Percentiles rank a stretch among this genome's conserved stretches.
Evolutionary conservation across 2,113 vertebrate species (phyloP).

Genomic region (Dicerorhinus sumatrensis): DNA sequence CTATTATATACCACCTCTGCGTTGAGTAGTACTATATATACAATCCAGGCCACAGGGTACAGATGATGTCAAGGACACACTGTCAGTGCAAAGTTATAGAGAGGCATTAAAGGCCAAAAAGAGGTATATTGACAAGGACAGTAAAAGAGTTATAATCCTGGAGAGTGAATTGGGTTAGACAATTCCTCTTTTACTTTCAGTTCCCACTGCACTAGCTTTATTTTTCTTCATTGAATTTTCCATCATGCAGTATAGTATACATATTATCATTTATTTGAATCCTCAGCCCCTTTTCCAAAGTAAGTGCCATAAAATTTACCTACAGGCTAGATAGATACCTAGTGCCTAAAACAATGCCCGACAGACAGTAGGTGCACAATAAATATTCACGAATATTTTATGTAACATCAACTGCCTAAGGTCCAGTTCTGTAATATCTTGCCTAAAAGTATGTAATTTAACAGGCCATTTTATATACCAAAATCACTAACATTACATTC

Average conservation of each 20-base stretch:
- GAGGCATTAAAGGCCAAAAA: conserved; percentile 9
- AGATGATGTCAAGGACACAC: conserved; percentile 68
- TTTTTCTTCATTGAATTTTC: not conserved
- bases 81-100: conserved; percentile 56
- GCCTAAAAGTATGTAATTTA: not conserved
- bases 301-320: not conserved
- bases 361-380: not conserved
- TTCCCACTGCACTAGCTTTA: not conserved
- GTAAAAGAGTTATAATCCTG: not conserved
- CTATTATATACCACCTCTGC: not conserved
- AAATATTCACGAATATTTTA: conserved; percentile 19
- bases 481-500: conserved; percentile 17
- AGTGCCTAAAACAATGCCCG: not conserved
- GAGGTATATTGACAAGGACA: not conserved
- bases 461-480: not conserved
- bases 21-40: not conserved
- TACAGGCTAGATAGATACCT: not conserved
- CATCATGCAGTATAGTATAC: not conserved
- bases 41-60: not conserved
- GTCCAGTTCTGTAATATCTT: not conserved
- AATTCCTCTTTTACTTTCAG: not conserved
- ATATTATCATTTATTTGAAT: not conserved
- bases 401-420: not conserved
- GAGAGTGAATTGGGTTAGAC: not conserved
- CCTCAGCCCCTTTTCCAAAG: not conserved